Base-by-base conservation (phyloP, 2,113 vertebrate genomes). In the Corydoras sp. region DNA sequence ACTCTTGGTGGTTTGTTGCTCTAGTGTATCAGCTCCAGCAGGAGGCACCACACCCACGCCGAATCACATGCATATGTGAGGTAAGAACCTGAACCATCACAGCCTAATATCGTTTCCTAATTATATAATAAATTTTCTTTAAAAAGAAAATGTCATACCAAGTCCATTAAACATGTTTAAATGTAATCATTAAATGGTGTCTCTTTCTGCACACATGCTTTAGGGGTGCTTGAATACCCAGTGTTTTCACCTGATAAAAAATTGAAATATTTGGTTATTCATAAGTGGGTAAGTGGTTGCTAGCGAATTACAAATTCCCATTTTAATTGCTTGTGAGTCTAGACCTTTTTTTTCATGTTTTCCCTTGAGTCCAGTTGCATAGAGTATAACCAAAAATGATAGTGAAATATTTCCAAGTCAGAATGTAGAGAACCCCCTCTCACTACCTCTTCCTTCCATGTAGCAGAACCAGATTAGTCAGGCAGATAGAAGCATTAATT, bases 21-120 rank as follows among this genome's bases (percentile, higher is more conserved):
- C 18, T 65, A 91, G 88, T 93, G 48, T 89, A 88, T 80, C 90
- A 89, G 77, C 73, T 89, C 79, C 94, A 94, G 77, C 93, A 98
- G 86, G 93, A 92, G 91, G 95, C 91, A 69, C 77, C 90, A 32
- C 90, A 93, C 78, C 89, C 94, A 77, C 89, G 92, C 68, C 86
- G 89, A 74, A 51, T 90, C 83, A 90, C 89, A 62, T 90, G 89
- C 71, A 85, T 81, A 58, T 80, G 35, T 43, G 35, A 43, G 35
- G 35, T 43, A 8, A 43, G 35, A 43, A 43, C 35, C 4, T 43
- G 35, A 43, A 43, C 35, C 35, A 43, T 43, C 35, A 43, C 35
- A 43, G 35, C 35, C 35, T 43, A 43, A 4, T 43, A 43, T 43
- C 35, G 7, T 43, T 43, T 43, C 4, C 35, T 43, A 43, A 43